Conservation (phyloP, 1,140 invertebrate genomes). For the Drosophila nigromelanica region DNA sequence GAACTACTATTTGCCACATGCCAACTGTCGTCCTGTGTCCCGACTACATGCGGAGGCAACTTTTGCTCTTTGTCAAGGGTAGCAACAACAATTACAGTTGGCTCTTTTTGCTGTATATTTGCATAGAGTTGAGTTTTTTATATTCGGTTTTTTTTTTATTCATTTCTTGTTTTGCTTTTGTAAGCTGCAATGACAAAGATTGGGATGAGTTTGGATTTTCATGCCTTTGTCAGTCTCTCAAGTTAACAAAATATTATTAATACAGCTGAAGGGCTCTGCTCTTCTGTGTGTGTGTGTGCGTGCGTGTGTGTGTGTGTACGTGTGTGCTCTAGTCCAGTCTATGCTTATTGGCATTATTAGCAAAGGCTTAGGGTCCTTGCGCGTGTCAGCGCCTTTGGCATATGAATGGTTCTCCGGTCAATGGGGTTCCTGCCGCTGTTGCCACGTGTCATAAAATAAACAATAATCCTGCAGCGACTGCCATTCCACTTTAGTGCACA, state of each 20-base stretch:
- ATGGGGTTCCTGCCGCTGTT: constrained; percentile 29
- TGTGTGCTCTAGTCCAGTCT: constrained; percentile 33
- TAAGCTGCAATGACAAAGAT: constrained; percentile 52
- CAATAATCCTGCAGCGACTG: constrained; percentile 77
- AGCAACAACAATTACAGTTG: constrained; percentile 57
- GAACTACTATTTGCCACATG: constrained; percentile 18
- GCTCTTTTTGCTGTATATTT: constrained; percentile 66
- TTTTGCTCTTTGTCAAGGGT: constrained; percentile 63
- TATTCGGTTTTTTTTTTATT: constrained; percentile 3
- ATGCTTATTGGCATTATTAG: constrained; percentile 77
- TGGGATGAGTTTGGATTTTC: constrained; percentile 9
- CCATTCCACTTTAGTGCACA: constrained; percentile 79
- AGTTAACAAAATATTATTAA: constrained; percentile 66
- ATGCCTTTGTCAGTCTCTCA: constrained; percentile 36
- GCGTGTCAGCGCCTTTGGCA: constrained; percentile 67
- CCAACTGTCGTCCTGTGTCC: constrained; percentile 50
- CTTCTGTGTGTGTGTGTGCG: constrained; percentile 1
- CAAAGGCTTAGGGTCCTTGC: constrained; percentile 69
- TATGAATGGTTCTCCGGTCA: constrained; percentile 21
- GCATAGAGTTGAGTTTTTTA: constrained; percentile 52
- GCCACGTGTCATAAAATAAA: constrained; percentile 81
- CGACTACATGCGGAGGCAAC: constrained; percentile 53
- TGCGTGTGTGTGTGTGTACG: constrained; percentile 1
- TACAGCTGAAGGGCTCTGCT: constrained; percentile 46
- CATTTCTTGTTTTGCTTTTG: constrained; percentile 20